These are phyloP conservation scores for Disparrhopalites patrizii DNA, from an alignment of 2,888 invertebrate genomes.

Conservation along the genomic window DNA sequence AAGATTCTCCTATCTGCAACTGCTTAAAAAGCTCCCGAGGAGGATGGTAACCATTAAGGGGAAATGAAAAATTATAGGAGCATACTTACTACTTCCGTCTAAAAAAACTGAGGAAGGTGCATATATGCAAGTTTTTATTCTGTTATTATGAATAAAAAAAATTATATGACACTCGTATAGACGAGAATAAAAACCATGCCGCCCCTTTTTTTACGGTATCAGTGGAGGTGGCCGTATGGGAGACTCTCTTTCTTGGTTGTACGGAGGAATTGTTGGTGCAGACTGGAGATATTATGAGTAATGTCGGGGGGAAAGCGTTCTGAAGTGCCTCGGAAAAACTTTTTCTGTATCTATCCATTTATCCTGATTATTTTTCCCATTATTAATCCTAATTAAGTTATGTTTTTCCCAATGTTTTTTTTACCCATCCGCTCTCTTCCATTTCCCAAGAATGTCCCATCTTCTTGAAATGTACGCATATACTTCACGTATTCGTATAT, in stretches of 20 bases:
- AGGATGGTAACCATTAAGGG: too few relatives aligned
- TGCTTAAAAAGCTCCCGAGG: too few relatives aligned
- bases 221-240: not conserved
- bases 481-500: not conserved
- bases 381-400: conserved; percentile 17
- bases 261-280: not conserved
- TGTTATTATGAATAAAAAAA: too few relatives aligned
- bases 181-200: too few relatives aligned
- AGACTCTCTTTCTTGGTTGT: not conserved
- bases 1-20: too few relatives aligned
- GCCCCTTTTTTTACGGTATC: too few relatives aligned
- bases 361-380: conserved; percentile 13
- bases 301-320: not conserved
- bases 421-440: not conserved
- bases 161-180: too few relatives aligned
- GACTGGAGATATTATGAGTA: too few relatives aligned
- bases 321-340: not conserved
- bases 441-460: not conserved
- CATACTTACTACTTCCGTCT: too few relatives aligned
- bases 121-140: too few relatives aligned
- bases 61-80: too few relatives aligned
- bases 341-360: conserved; percentile 14
- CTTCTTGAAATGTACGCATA: not conserved
- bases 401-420: not conserved
- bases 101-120: too few relatives aligned